Evolutionary conservation across 2,888 invertebrate genomes (phyloP).

Genomic region (Napeogenes sylphis): DNA sequence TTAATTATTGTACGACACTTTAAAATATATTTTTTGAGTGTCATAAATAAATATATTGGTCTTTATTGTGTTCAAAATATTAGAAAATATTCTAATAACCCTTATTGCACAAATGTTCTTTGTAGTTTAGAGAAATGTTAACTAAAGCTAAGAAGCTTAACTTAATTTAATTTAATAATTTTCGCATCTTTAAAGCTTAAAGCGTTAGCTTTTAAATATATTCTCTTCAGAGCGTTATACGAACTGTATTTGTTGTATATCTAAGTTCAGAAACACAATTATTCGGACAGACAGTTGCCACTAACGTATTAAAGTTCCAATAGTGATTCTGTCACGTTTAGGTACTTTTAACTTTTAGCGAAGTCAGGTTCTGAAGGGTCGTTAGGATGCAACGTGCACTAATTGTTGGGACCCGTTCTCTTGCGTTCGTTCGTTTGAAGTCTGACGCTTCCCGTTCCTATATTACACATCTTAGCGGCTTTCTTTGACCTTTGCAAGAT

Average conservation of each 20-base stretch:
- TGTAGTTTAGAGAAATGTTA: too few relatives aligned
- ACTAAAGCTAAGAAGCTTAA: too few relatives aligned
- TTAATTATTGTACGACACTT: too few relatives aligned
- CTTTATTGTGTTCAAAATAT: too few relatives aligned
- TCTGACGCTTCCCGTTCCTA: slow-evolving; percentile 19
- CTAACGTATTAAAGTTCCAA: slow-evolving; percentile 15
- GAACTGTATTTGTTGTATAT: slow-evolving; percentile 1
- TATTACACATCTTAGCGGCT: slow-evolving; percentile 22
- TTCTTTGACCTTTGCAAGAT: slow-evolving; percentile 20
- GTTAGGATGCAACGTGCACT: slow-evolving; percentile 57
- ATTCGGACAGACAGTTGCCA: not conserved
- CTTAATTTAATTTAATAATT: too few relatives aligned
- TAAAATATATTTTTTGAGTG: too few relatives aligned
- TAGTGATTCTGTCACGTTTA: slow-evolving; percentile 48
- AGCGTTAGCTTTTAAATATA: too few relatives aligned
- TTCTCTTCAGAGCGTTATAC: too few relatives aligned
- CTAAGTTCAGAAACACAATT: not conserved
- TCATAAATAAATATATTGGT: too few relatives aligned
- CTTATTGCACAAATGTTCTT: too few relatives aligned
- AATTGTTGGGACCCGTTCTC: slow-evolving; percentile 52
- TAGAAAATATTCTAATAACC: too few relatives aligned
- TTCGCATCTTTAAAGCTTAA: too few relatives aligned
- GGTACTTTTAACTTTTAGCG: slow-evolving; percentile 41
- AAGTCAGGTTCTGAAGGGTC: slow-evolving; percentile 42
- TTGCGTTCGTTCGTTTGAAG: slow-evolving; percentile 29